Evolutionary conservation across 2,888 invertebrate species (phyloP).

Genomic region (Meteorus cinctellus): DNA sequence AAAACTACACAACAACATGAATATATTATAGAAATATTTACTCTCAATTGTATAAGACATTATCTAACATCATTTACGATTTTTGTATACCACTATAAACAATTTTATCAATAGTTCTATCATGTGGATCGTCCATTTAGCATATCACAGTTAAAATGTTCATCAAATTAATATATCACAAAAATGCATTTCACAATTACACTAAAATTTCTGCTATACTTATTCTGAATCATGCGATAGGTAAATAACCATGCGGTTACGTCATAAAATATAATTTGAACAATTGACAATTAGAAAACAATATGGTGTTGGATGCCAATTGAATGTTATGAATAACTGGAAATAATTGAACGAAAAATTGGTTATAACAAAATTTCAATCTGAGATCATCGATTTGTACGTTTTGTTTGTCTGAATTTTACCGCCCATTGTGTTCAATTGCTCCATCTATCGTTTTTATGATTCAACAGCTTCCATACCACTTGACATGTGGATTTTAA

Average conservation of each 20-base stretch:
- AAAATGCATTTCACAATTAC: background rate
- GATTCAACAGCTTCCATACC: background rate
- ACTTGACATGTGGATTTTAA: no score
- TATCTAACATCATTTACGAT: background rate
- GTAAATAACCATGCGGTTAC: no score
- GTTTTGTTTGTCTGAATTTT: background rate
- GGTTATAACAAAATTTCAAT: background rate
- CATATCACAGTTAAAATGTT: background rate
- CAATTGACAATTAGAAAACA: no score
- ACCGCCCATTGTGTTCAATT: background rate
- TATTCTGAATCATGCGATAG: no score
- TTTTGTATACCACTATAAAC: background rate
- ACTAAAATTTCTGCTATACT: no score
- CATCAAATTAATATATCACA: background rate
- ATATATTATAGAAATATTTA: background rate
- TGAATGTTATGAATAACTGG: no score
- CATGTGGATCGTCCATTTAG: background rate
- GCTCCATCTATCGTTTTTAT: background rate
- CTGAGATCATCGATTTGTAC: background rate
- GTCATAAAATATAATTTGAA: no score
- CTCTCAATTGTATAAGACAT: background rate
- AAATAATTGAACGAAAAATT: background rate
- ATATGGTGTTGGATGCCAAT: no score
- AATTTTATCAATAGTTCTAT: conserved; percentile 10
- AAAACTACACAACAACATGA: conserved; percentile 40